Conservation (phyloP, 2,797 vertebrate genomes). For the Xyrichtys novacula region DNA sequence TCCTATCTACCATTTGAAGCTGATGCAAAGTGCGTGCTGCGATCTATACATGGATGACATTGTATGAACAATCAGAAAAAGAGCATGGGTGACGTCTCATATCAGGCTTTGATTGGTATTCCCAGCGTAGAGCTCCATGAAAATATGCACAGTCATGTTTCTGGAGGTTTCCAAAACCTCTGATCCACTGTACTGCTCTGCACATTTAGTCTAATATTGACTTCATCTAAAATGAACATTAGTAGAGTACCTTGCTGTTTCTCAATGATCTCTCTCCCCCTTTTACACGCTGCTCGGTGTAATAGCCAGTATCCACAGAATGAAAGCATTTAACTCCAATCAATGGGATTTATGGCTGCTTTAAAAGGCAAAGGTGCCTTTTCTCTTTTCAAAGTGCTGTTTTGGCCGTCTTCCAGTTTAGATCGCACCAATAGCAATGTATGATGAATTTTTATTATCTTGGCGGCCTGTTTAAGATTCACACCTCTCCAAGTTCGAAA, state of each 20-base stretch:
- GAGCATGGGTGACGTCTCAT: slow-evolving; percentile 16
- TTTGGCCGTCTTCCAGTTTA: slow-evolving; percentile 80
- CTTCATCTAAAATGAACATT: slow-evolving; percentile 75
- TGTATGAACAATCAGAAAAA: not conserved
- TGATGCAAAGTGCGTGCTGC: slow-evolving; percentile 11
- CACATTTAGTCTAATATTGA: slow-evolving; percentile 75
- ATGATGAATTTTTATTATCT: slow-evolving; percentile 83
- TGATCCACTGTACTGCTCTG: slow-evolving; percentile 52
- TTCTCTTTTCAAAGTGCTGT: slow-evolving; percentile 82
- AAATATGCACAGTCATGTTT: slow-evolving; percentile 56
- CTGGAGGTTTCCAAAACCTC: slow-evolving; percentile 47
- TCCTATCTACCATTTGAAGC: slow-evolving; percentile 5
- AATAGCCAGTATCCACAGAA: slow-evolving; percentile 79
- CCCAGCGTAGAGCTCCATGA: slow-evolving; percentile 12
- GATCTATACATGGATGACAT: no score
- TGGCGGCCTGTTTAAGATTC: slow-evolving; percentile 70
- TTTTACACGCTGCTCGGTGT: slow-evolving; percentile 76
- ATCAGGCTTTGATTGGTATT: slow-evolving; percentile 7
- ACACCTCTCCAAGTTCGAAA: slow-evolving; percentile 68
- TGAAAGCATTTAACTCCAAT: slow-evolving; percentile 84
- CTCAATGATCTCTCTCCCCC: slow-evolving; percentile 73
- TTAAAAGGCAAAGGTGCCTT: slow-evolving; percentile 84
- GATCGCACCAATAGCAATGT: slow-evolving; percentile 68
- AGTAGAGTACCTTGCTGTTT: slow-evolving; percentile 73
- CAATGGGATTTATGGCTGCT: slow-evolving; percentile 82